phyloP scores from a whole-genome alignment of 1,140 invertebrate genomes.

The Spodoptera frugiperda region DNA sequence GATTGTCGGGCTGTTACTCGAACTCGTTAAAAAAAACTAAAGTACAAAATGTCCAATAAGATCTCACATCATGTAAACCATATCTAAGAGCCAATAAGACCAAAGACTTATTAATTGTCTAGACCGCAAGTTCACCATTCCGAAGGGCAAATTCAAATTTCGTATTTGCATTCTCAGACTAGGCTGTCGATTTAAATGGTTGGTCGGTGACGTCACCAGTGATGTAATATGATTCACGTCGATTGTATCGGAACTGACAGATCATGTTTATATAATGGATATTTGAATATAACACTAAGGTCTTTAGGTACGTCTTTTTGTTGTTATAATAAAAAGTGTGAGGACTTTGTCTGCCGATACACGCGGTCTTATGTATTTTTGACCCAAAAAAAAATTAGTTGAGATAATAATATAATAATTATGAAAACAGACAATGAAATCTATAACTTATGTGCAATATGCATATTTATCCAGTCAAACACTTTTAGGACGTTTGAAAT shows the following conservation, averaged over 20 bases:
- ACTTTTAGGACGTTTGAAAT: too few species aligned
- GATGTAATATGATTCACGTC: slow-evolving; percentile 77
- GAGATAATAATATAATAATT: too few species aligned
- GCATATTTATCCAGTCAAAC: too few species aligned
- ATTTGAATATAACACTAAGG: slow-evolving; percentile 5
- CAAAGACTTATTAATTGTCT: slow-evolving; percentile 33
- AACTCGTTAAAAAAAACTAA: too few species aligned
- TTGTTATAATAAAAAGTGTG: not conserved
- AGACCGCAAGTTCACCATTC: slow-evolving; percentile 56
- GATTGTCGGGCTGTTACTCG: too few species aligned
- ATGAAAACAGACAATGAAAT: too few species aligned
- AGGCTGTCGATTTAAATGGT: slow-evolving; percentile 68
- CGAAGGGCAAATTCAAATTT: slow-evolving; percentile 77
- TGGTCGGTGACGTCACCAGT: slow-evolving; percentile 76
- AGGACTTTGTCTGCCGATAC: too few species aligned
- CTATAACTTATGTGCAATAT: too few species aligned
- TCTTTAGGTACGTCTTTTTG: slow-evolving; percentile 21
- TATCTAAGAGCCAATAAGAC: not conserved
- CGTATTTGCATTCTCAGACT: slow-evolving; percentile 71
- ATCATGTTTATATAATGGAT: slow-evolving; percentile 55
- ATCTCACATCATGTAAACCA: too few species aligned
- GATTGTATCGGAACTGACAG: slow-evolving; percentile 63
- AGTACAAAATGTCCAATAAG: too few species aligned
- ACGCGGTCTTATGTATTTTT: too few species aligned
- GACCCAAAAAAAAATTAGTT: too few species aligned